These are phyloP conservation scores for Kryphioiulus occultus DNA, from an alignment of 2,888 invertebrate genomes.

Conservation along the genomic window DNA sequence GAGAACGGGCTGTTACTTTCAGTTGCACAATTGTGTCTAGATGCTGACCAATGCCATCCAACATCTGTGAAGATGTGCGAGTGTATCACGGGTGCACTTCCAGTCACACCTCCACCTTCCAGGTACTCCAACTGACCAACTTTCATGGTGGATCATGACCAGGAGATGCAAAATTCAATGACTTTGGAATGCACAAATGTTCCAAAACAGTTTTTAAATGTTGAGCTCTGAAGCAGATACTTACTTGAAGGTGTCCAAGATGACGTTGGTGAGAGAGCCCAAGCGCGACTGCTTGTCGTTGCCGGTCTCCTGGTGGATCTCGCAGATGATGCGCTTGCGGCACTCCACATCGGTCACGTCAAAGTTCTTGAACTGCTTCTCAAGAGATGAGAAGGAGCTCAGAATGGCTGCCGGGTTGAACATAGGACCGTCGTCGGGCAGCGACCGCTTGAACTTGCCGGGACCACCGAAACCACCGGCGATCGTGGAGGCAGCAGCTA, in stretches of 20 bases:
- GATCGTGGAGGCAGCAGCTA: slow-evolving; percentile 44
- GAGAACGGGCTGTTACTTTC: no score
- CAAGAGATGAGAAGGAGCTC: slow-evolving; percentile 39
- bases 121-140: neutral
- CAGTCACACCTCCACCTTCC: no score
- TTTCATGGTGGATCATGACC: neutral
- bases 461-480: slow-evolving; percentile 35
- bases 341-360: slow-evolving; percentile 53
- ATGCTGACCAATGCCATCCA: no score
- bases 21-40: no score
- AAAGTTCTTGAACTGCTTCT: slow-evolving; percentile 52
- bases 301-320: slow-evolving; percentile 52
- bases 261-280: slow-evolving; percentile 50
- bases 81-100: no score
- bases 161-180: neutral
- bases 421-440: slow-evolving; percentile 28
- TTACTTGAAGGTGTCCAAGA: slow-evolving; percentile 54
- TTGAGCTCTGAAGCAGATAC: slow-evolving; percentile 41
- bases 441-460: slow-evolving; percentile 51
- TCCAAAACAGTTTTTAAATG: no score
- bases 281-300: slow-evolving; percentile 42
- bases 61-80: no score
- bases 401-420: slow-evolving; percentile 41
- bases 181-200: neutral
- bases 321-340: slow-evolving; percentile 54